These are phyloP conservation scores for Acinonyx jubatus DNA, from an alignment of 2,113 vertebrate species.

Conservation along the genomic window DNA sequence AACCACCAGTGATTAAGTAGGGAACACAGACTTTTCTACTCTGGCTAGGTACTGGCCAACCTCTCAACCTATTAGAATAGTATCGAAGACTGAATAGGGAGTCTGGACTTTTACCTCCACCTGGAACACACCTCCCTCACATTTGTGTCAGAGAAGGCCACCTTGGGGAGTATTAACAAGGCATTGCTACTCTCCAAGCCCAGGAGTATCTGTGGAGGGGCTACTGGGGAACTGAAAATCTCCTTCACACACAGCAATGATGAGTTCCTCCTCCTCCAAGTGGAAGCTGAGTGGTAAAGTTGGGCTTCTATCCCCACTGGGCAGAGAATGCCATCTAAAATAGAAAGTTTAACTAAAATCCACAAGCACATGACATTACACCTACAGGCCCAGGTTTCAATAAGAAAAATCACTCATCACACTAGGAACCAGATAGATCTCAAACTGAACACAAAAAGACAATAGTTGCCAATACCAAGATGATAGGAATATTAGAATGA, in stretches of 20 bases:
- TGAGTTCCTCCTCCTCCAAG: background rate
- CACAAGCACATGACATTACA: background rate
- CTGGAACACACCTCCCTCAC: fast-evolving
- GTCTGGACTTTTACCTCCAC: background rate
- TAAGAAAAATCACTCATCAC: background rate
- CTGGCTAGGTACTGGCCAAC: too few species aligned
- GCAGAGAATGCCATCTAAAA: background rate
- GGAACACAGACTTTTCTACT: background rate
- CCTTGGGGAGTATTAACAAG: background rate
- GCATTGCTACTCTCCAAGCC: background rate
- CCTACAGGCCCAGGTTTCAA: background rate
- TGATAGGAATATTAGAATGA: background rate
- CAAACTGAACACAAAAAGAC: background rate
- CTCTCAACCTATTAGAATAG: background rate
- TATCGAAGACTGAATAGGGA: background rate
- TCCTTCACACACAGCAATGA: fast-evolving
- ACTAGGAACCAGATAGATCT: background rate
- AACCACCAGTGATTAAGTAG: background rate
- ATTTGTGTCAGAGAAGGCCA: background rate
- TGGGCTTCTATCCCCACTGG: background rate
- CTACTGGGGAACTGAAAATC: fast-evolving
- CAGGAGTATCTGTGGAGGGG: background rate
- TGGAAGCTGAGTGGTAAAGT: too few species aligned
- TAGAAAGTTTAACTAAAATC: background rate
- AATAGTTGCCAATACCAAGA: background rate